phyloP scores from a whole-genome alignment of 92 coral and sea anemone genomes.

The Epizoanthus fatuus region DNA sequence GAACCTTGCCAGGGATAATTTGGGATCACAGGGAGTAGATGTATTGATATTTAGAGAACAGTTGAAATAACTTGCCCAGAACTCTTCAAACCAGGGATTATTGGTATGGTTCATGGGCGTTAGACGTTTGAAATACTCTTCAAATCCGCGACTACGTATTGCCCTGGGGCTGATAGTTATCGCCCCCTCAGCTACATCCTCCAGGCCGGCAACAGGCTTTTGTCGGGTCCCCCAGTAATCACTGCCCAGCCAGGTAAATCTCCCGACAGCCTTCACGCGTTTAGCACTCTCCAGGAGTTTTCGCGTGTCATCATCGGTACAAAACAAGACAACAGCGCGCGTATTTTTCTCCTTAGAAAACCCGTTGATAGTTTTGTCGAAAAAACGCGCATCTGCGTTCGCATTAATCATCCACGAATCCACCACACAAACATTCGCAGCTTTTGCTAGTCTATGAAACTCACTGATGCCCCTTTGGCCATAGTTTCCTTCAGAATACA shows the following conservation, averaged over 20 bases:
- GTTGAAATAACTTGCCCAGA: slow-evolving; percentile 78
- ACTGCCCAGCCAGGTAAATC: slow-evolving; percentile 87
- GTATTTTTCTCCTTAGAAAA: slow-evolving; percentile 66
- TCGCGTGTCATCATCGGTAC: slow-evolving; percentile 86
- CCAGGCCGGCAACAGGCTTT: slow-evolving; percentile 75
- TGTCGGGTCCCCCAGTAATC: slow-evolving; percentile 96
- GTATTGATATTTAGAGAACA: slow-evolving; percentile 65
- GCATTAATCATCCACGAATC: slow-evolving; percentile 68
- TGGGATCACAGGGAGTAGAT: slow-evolving; percentile 48
- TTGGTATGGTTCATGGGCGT: slow-evolving; percentile 60
- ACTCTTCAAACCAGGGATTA: slow-evolving; percentile 95
- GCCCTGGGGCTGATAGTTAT: slow-evolving; percentile 85
- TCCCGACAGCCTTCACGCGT: slow-evolving; percentile 57
- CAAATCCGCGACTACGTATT: slow-evolving; percentile 45
- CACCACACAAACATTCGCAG: slow-evolving; percentile 86
- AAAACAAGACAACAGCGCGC: slow-evolving; percentile 84
- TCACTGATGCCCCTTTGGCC: slow-evolving; percentile 90
- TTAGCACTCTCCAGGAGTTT: slow-evolving; percentile 78
- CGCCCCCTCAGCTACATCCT: slow-evolving; percentile 85
- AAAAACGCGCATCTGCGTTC: slow-evolving; percentile 29
- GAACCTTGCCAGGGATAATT: slow-evolving; percentile 20
- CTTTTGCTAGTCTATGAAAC: slow-evolving; percentile 77
- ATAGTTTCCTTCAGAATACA: slow-evolving; percentile 93
- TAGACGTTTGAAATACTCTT: slow-evolving; percentile 72
- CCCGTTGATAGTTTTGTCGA: slow-evolving; percentile 60